These are phyloP conservation scores for Lithodes maja DNA, from an alignment of 2,888 invertebrate species.

Conservation along the genomic window DNA sequence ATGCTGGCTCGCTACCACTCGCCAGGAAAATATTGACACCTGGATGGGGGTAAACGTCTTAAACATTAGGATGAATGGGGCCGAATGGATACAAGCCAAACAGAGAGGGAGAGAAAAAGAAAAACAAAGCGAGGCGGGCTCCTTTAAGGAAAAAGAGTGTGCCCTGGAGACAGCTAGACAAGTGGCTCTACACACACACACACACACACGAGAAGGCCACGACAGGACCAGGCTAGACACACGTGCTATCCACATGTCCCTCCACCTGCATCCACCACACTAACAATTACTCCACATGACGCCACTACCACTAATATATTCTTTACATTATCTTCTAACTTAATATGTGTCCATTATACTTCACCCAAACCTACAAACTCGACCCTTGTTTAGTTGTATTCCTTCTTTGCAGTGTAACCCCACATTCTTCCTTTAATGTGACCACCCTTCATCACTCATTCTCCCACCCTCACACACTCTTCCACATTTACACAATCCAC, in stretches of 20 bases:
- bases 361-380: neutral
- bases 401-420: neutral
- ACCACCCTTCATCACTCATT: neutral
- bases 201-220: neutral
- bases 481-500: too few species aligned
- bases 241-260: slow-evolving; percentile 35
- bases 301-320: neutral
- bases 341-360: neutral
- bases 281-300: too few species aligned
- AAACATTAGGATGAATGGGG: too few species aligned
- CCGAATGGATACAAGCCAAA: too few species aligned
- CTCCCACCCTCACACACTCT: neutral
- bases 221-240: neutral
- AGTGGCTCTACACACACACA: too few species aligned
- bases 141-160: neutral
- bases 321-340: neutral
- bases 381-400: neutral
- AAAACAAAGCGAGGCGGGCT: too few species aligned
- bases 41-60: too few species aligned
- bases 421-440: neutral
- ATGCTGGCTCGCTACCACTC: neutral
- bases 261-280: neutral
- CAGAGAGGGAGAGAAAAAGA: too few species aligned
- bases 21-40: too few species aligned
- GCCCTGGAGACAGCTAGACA: neutral